Percentiles rank a stretch among this genome's conserved stretches.
These are phyloP conservation scores for Edolisoma coerulescens DNA, from an alignment of 2,113 vertebrate genomes.

Conservation along the genomic window DNA sequence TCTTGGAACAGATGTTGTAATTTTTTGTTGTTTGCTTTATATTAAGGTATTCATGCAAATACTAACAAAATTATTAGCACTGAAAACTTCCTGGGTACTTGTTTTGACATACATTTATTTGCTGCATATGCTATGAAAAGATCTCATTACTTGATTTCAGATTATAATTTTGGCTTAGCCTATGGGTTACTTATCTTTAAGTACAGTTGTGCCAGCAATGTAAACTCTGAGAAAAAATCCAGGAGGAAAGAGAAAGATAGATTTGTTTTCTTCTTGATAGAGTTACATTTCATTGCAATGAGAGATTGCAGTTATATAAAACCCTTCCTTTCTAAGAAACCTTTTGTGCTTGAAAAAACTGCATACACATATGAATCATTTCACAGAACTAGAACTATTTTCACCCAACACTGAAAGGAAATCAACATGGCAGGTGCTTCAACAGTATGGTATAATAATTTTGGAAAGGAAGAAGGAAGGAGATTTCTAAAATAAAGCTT, in stretches of 20 bases:
- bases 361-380: neutral
- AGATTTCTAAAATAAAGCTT: neutral
- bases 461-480: neutral
- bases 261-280: neutral
- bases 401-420: neutral
- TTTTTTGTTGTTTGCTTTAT: neutral
- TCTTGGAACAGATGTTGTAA: neutral
- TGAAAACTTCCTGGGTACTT: neutral
- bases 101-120: neutral
- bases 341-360: neutral
- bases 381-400: conserved; percentile 14
- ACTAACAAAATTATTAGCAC: neutral
- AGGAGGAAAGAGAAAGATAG: neutral
- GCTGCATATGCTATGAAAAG: neutral
- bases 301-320: neutral
- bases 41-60: neutral
- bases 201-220: neutral
- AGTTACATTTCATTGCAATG: neutral
- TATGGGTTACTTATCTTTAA: neutral
- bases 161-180: neutral
- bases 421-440: conserved; percentile 31
- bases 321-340: neutral
- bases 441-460: conserved; percentile 15
- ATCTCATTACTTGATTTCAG: neutral
- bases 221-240: neutral